Percentiles rank a stretch among this genome's conserved stretches.
Evolutionary conservation across 2,113 vertebrate species (phyloP).

Genomic region (Heterocephalus glaber): DNA sequence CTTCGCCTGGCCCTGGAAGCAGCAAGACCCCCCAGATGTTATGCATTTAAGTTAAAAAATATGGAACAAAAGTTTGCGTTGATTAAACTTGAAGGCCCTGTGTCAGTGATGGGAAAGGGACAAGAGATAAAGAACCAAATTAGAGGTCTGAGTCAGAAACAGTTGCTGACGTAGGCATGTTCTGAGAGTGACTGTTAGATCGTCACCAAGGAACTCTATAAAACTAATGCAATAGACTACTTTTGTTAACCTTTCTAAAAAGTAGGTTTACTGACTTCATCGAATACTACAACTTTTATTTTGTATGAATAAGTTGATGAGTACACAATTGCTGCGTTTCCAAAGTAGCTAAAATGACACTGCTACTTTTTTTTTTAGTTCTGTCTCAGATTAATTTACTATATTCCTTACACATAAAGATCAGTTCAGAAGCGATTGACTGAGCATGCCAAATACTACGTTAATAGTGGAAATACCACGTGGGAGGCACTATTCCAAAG

Average conservation of each 20-base stretch:
- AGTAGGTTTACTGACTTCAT: neutral
- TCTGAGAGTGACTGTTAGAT: neutral
- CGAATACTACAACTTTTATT: neutral
- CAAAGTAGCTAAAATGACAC: neutral
- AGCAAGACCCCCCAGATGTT: neutral
- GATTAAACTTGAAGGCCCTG: neutral
- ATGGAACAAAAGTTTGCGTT: neutral
- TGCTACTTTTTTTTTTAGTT: neutral
- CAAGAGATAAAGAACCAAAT: neutral
- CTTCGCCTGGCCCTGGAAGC: neutral
- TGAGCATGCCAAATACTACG: neutral
- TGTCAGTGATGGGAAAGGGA: neutral
- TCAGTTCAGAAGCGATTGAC: neutral
- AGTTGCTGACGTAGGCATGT: neutral
- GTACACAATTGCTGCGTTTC: neutral
- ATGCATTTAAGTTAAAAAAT: neutral
- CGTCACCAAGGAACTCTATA: neutral
- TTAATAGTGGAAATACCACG: neutral
- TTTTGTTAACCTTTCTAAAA: neutral
- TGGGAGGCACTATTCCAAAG: neutral
- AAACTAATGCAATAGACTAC: neutral
- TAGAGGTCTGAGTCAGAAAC: neutral
- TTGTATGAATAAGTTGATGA: neutral
- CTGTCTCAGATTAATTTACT: neutral
- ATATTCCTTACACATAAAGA: neutral